phyloP scores from a whole-genome alignment of 2,113 vertebrate genomes.

The Sturnus vulgaris region DNA sequence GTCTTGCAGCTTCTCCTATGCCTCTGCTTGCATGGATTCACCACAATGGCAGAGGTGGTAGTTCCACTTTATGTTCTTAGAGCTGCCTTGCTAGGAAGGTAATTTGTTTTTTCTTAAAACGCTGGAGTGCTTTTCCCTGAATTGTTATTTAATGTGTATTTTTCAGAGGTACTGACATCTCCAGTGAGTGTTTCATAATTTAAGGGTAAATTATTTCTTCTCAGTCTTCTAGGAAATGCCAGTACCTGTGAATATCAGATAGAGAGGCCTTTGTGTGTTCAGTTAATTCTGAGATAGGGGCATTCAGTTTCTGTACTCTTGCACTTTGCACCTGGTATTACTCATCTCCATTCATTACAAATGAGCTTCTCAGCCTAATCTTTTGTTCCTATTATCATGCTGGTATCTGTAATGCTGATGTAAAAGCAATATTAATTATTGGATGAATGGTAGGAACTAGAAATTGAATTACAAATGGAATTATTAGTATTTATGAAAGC shows the following conservation, averaged over 20 bases:
- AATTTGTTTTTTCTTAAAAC: neutral
- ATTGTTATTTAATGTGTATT: neutral
- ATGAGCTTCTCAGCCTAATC: neutral
- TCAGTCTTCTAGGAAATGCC: neutral
- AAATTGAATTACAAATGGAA: neutral
- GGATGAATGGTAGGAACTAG: neutral
- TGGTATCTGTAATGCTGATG: neutral
- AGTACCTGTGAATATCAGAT: neutral
- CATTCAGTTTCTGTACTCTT: neutral
- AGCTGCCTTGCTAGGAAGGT: neutral
- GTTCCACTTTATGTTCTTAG: neutral
- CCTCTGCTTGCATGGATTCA: neutral
- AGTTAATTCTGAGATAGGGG: neutral
- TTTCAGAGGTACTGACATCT: neutral
- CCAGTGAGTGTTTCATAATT: neutral
- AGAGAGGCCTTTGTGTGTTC: neutral
- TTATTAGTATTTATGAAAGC: neutral
- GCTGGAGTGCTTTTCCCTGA: neutral
- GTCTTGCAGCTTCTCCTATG: neutral
- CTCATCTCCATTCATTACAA: neutral
- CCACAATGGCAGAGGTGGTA: neutral
- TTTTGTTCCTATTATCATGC: neutral
- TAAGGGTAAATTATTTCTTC: neutral
- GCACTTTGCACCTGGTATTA: neutral
- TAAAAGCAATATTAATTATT: neutral